Conservation (phyloP, 2,113 vertebrate species). For the Sisor rabdophorus region DNA sequence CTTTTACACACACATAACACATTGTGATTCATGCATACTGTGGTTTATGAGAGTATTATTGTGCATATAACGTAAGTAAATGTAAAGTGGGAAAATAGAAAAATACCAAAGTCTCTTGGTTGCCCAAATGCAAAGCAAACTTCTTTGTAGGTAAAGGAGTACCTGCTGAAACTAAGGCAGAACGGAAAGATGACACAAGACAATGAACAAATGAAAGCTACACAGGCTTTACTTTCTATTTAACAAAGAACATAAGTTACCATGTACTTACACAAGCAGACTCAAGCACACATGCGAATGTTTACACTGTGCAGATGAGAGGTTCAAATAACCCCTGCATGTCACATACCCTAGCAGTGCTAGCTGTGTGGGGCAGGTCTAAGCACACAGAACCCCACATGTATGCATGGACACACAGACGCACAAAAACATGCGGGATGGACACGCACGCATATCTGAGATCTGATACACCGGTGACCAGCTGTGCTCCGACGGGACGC, state of each 20-base stretch:
- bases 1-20: constrained; percentile 19
- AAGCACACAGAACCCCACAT: not conserved
- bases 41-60: constrained; percentile 1
- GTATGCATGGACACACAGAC: not conserved
- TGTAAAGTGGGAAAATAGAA: not conserved
- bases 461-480: constrained; percentile 32
- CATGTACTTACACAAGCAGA: constrained; percentile 7
- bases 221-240: not conserved
- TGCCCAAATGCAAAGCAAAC: constrained; percentile 18
- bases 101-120: constrained; percentile 31
- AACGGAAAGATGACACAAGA: not conserved
- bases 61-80: not conserved
- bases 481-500: constrained; percentile 44
- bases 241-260: constrained; percentile 1
- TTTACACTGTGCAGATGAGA: constrained; percentile 34
- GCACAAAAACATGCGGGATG: not conserved
- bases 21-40: constrained; percentile 1
- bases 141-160: constrained; percentile 21
- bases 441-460: constrained; percentile 23
- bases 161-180: not conserved
- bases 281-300: constrained; percentile 29
- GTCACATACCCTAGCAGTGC: constrained; percentile 8
- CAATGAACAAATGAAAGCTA: not conserved
- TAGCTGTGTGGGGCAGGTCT: constrained; percentile 18
- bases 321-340: constrained; percentile 23